These are phyloP conservation scores for Thripadectes ignobilis DNA, from an alignment of 2,797 vertebrate genomes.

Conservation along the genomic window DNA sequence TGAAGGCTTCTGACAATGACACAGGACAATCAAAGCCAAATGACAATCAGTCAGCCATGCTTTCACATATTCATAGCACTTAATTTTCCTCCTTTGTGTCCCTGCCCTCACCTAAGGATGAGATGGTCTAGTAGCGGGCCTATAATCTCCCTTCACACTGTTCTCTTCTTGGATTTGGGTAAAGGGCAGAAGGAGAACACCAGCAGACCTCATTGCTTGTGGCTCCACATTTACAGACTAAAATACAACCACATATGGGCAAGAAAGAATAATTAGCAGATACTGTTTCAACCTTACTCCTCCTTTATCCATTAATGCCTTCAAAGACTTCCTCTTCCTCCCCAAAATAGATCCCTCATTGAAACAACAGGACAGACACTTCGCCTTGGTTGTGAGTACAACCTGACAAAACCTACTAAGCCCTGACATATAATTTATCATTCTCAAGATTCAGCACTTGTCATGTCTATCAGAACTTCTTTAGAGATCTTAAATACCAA, in stretches of 20 bases:
- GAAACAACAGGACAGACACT: neutral
- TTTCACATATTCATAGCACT: neutral
- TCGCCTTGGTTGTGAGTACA: neutral
- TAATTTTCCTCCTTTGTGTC: neutral
- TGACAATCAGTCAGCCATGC: neutral
- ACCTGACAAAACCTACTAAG: neutral
- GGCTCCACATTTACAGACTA: neutral
- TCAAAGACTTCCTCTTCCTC: neutral
- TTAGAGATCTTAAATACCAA: neutral
- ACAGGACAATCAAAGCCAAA: too few relatives aligned
- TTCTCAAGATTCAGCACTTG: neutral
- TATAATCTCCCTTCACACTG: fast-evolving
- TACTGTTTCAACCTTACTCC: neutral
- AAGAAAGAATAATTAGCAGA: neutral
- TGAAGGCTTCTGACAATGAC: fast-evolving
- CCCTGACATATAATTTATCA: neutral
- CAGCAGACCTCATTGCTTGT: neutral
- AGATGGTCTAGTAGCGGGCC: neutral
- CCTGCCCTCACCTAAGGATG: neutral
- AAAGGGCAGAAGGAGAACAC: neutral
- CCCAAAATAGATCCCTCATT: neutral
- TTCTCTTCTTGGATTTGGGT: neutral
- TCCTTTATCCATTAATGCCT: neutral
- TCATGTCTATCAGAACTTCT: neutral
- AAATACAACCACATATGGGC: neutral